Evolutionary conservation across 2,113 vertebrate species (phyloP).

Genomic region (Amblyornis subalaris): DNA sequence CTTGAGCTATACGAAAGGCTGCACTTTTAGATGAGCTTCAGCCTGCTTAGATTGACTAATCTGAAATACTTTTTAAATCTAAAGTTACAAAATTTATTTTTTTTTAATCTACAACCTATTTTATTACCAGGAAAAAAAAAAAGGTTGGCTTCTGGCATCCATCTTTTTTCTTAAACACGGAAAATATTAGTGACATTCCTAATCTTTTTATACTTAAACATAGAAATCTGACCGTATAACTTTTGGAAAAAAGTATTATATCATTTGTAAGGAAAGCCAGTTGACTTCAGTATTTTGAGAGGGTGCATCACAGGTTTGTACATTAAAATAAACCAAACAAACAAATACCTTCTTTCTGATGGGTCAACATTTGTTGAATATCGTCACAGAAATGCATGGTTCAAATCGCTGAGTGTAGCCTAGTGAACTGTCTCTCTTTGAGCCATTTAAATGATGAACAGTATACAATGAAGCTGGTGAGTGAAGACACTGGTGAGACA

Average conservation of each 20-base stretch:
- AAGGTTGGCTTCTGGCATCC: neutral
- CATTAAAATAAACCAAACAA: neutral
- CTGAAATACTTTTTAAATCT: neutral
- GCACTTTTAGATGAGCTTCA: neutral
- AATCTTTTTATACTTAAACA: neutral
- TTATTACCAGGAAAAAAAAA: neutral
- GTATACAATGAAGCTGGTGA: too few species aligned
- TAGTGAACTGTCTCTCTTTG: neutral
- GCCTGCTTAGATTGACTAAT: neutral
- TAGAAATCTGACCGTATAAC: neutral
- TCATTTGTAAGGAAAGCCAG: neutral
- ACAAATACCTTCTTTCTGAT: neutral
- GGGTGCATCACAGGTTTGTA: neutral
- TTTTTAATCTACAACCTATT: neutral
- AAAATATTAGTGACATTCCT: neutral
- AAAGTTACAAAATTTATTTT: neutral
- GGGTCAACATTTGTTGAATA: neutral
- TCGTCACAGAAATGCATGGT: neutral
- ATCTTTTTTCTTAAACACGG: neutral
- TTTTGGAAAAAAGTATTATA: neutral
- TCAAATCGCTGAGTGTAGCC: neutral
- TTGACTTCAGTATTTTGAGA: neutral
- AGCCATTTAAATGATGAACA: neutral
- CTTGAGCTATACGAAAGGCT: neutral
- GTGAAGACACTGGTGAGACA: neutral